These are phyloP conservation scores for Anthopleura xanthogrammica DNA, from an alignment of 92 coral and sea anemone species.

Conservation along the genomic window DNA sequence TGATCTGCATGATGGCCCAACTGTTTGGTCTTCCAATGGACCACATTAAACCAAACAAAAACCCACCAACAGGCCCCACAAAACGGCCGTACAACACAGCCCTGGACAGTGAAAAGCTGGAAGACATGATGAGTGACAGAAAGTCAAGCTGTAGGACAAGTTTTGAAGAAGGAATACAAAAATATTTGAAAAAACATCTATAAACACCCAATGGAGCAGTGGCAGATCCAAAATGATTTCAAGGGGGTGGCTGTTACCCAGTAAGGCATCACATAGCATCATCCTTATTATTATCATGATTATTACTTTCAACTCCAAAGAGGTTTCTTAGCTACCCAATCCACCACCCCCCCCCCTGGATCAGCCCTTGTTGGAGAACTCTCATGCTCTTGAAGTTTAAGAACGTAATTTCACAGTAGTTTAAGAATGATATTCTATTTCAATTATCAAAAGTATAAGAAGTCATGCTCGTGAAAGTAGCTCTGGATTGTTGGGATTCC, in stretches of 20 bases:
- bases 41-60: conserved; percentile 65
- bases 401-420: background rate
- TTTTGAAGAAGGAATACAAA: conserved; percentile 17
- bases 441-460: too few species aligned
- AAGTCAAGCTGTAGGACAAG: conserved; percentile 6
- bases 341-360: too few species aligned
- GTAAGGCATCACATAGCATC: too few species aligned
- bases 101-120: conserved; percentile 58
- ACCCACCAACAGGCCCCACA: conserved; percentile 73
- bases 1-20: conserved; percentile 66
- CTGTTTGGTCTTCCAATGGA: conserved; percentile 58
- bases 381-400: background rate
- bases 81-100: conserved; percentile 78
- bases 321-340: too few species aligned
- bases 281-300: too few species aligned
- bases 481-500: too few species aligned
- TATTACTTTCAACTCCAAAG: too few species aligned
- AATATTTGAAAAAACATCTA: conserved; percentile 12
- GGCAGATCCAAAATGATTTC: too few species aligned
- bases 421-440: too few species aligned
- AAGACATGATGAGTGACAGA: conserved; percentile 19
- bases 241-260: too few species aligned
- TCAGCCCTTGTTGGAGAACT: background rate
- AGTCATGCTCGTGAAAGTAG: too few species aligned
- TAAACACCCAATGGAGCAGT: background rate